phyloP scores from a whole-genome alignment of 2,888 invertebrate species.

The Cynaeus angustus region DNA sequence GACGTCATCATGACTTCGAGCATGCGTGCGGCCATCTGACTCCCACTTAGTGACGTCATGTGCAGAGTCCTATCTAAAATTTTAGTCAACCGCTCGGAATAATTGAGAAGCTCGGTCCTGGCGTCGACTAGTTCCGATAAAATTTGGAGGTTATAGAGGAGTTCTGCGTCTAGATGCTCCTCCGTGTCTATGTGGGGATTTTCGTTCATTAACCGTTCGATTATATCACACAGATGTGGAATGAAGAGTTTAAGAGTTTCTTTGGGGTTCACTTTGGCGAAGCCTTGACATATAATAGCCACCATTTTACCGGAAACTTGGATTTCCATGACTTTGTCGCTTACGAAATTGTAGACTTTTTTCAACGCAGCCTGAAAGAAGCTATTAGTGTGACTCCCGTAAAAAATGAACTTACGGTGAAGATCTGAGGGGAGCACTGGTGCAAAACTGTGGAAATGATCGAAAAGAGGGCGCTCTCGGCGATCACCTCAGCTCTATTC shows the following conservation, averaged over 20 bases:
- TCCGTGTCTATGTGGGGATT: conserved; percentile 81
- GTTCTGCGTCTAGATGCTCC: conserved; percentile 85
- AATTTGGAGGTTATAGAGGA: conserved; percentile 85
- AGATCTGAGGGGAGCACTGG: conserved; percentile 81
- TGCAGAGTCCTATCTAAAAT: conserved; percentile 83
- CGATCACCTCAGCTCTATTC: conserved; percentile 81
- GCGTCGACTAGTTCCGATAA: conserved; percentile 83
- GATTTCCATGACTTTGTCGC: conserved; percentile 85
- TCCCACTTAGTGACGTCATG: conserved; percentile 80
- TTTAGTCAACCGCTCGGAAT: conserved; percentile 77
- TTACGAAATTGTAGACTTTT: conserved; percentile 84
- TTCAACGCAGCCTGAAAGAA: conserved; percentile 77
- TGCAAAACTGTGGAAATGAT: conserved; percentile 81
- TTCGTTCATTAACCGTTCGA: conserved; percentile 77
- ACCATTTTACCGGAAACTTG: conserved; percentile 88
- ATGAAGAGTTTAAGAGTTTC: conserved; percentile 82
- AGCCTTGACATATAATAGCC: conserved; percentile 81
- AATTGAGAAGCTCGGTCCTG: conserved; percentile 77
- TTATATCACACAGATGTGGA: conserved; percentile 81
- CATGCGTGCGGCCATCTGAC: conserved; percentile 77
- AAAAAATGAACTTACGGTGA: conserved; percentile 66
- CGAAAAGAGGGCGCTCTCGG: conserved; percentile 81
- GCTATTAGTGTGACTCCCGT: neutral
- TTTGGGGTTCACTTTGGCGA: conserved; percentile 79
- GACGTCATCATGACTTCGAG: conserved; percentile 76